phyloP scores from a whole-genome alignment of 2,797 vertebrate genomes.

The Lutjanus argentimaculatus region DNA sequence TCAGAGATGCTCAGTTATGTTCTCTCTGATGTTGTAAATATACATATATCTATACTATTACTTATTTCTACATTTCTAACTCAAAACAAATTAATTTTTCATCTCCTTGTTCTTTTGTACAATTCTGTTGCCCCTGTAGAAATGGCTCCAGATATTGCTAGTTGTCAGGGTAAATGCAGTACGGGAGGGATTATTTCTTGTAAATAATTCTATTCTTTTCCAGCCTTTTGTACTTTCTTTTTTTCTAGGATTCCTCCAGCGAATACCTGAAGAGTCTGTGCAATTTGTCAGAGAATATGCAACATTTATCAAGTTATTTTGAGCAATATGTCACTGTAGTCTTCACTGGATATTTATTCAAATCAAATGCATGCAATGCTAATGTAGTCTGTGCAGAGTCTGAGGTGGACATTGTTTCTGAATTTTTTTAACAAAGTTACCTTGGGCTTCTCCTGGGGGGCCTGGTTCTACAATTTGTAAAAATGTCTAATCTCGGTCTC shows the following conservation, averaged over 20 bases:
- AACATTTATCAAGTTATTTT: constrained; percentile 72
- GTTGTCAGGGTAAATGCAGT: constrained; percentile 67
- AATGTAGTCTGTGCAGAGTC: constrained; percentile 60
- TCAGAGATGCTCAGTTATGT: not conserved
- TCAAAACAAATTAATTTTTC: constrained; percentile 40
- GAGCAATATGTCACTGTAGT: constrained; percentile 60
- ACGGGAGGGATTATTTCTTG: constrained; percentile 57
- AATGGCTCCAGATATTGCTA: constrained; percentile 49
- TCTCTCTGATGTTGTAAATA: constrained; percentile 58
- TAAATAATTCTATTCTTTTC: constrained; percentile 68
- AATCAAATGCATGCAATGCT: constrained; percentile 73
- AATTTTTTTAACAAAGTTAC: constrained; percentile 59
- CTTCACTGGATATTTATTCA: constrained; percentile 68
- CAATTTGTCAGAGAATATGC: constrained; percentile 71
- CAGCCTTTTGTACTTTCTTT: constrained; percentile 73
- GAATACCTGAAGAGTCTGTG: constrained; percentile 67
- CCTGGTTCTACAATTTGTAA: constrained; percentile 58
- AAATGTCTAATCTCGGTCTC: constrained; percentile 61
- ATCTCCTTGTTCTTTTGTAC: constrained; percentile 53
- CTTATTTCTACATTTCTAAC: constrained; percentile 67
- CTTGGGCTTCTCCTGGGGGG: constrained; percentile 41
- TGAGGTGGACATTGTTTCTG: constrained; percentile 65
- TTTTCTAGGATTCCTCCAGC: constrained; percentile 61
- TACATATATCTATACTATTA: constrained; percentile 55
- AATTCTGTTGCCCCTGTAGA: constrained; percentile 39